Conservation (phyloP, 2,888 invertebrate genomes). For the Chamaedrilus cognettii region DNA sequence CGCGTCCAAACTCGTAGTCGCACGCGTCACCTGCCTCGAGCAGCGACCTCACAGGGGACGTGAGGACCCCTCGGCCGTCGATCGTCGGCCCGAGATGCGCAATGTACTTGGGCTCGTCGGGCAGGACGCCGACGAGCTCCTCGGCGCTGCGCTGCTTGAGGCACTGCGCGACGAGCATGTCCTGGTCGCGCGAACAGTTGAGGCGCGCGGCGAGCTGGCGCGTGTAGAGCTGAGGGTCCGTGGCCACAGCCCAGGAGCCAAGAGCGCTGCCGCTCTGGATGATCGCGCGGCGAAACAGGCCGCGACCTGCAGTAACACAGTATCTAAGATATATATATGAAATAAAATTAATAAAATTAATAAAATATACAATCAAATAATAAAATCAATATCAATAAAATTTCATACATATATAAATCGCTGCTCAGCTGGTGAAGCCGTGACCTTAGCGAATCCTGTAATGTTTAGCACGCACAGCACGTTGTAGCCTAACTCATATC, state of each 20-base stretch:
- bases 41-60: slow-evolving; percentile 23
- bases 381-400: too few species aligned
- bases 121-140: slow-evolving; percentile 50
- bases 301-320: too few species aligned
- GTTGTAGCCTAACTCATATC: too few species aligned
- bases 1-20: slow-evolving; percentile 42
- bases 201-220: slow-evolving; percentile 48
- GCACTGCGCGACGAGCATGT: slow-evolving; percentile 41
- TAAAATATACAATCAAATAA: too few species aligned
- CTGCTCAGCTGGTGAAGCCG: too few species aligned
- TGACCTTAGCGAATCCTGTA: too few species aligned
- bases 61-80: slow-evolving; percentile 32
- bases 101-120: slow-evolving; percentile 48
- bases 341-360: too few species aligned
- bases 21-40: slow-evolving; percentile 7
- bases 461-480: too few species aligned
- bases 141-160: slow-evolving; percentile 72
- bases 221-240: slow-evolving; percentile 49
- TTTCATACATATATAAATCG: too few species aligned
- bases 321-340: too few species aligned
- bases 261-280: slow-evolving; percentile 82
- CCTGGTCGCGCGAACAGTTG: slow-evolving; percentile 45
- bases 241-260: slow-evolving; percentile 52
- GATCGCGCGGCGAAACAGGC: slow-evolving; percentile 74
- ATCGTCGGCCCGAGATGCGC: slow-evolving; percentile 51